These are phyloP conservation scores for Crocodylus rhombifer DNA, from an alignment of 2,797 vertebrate species.

Conservation along the genomic window DNA sequence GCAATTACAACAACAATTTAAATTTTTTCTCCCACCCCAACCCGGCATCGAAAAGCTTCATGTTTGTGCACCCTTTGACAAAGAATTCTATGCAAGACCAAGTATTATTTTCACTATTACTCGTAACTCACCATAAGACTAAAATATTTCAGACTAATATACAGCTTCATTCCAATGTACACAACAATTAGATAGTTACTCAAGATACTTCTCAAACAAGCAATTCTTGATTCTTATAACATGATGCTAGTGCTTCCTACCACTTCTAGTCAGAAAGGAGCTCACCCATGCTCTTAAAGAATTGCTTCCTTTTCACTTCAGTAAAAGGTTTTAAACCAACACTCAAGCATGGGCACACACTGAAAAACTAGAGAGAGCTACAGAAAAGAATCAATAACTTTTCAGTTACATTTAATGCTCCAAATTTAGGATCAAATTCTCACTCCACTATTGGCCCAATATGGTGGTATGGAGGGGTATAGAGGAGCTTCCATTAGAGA, in stretches of 20 bases:
- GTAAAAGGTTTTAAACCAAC: not conserved
- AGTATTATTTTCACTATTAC: not conserved
- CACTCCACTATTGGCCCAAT: no score
- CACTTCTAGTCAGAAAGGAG: not conserved
- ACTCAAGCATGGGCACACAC: not conserved
- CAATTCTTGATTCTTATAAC: not conserved
- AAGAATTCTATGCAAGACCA: not conserved
- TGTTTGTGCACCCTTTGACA: not conserved
- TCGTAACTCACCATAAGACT: not conserved
- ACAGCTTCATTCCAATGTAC: not conserved
- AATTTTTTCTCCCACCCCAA: not conserved
- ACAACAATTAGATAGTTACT: not conserved
- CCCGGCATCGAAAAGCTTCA: not conserved
- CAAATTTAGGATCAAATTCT: not conserved
- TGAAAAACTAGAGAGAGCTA: not conserved
- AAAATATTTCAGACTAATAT: not conserved
- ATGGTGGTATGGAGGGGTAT: no score
- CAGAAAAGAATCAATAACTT: not conserved
- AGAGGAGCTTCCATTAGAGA: no score
- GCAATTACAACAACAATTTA: not conserved
- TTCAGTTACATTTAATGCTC: not conserved
- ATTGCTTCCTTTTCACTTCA: not conserved
- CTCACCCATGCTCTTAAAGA: not conserved
- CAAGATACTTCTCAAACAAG: not conserved
- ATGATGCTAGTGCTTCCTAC: not conserved